Base-by-base conservation (phyloP, 2,797 vertebrate genomes). In the Dicrostonyx torquatus region DNA sequence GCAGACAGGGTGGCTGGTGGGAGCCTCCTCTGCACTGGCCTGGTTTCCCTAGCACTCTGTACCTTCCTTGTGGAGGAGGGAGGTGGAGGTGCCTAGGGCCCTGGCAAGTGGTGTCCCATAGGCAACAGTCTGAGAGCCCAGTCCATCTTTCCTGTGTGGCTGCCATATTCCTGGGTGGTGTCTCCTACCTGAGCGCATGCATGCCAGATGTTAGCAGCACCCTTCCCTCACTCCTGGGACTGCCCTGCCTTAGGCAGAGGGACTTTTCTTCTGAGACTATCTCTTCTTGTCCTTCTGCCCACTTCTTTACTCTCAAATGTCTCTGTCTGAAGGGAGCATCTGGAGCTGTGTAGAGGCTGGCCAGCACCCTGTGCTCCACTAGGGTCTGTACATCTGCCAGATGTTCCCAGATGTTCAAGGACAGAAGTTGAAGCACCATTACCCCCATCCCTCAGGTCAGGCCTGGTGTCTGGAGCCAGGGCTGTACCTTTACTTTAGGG, bases 71-170 rank as follows among this genome's bases (percentile, higher is more conserved):
- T 85, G 0, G 3, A 4, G 6, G 55, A 43, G 0, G 64, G 60
- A 10, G 55, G 37, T 5, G 53, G 64, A 50, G 4, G 1, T 9
- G 15, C 4, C n/a, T 62, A 0, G 10, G 0, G 2, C 50, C 24
- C 58, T 18, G 11, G 53, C 40, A 10, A 40, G 37, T n/a, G 8
- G n/a, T 24, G 34, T 60, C 22, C 11, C 11, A 31, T 13, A 45
- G 58, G 60, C 60, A 31, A 45, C 68, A 37, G n/a, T 45, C 64
- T 62, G 29, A 26, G 5, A 85, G 43, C n/a, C 22, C 22, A 26
- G 4, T 40, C 66, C 5, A 18, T 31, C 22, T 85, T 62, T 72
- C 45, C 64, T 24, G 11, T 14, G 5, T 18, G 26, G 37, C n/a
- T 45, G 24, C 31, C 29, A 5, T 12, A 29, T 82, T 77, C 22